phyloP scores from a whole-genome alignment of 2,797 vertebrate genomes.

The Eulemur albifrons region DNA sequence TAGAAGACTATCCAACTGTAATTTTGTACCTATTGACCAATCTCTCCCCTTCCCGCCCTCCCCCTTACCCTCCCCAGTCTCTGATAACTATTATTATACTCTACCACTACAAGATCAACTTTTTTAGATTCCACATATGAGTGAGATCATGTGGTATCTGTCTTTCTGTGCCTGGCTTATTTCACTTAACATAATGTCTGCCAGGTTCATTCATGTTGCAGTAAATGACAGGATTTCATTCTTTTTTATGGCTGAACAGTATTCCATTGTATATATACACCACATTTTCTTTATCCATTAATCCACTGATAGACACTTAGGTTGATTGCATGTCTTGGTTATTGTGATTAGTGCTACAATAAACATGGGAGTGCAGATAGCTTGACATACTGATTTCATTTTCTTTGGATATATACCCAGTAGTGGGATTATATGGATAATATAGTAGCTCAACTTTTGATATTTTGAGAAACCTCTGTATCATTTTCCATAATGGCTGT shows the following conservation, averaged over 20 bases:
- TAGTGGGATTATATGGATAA: background rate
- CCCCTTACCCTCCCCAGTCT: background rate
- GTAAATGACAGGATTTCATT: background rate
- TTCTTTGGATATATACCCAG: background rate
- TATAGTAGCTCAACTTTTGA: background rate
- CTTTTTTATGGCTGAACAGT: background rate
- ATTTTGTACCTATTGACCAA: background rate
- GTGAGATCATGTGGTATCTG: background rate
- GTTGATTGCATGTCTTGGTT: background rate
- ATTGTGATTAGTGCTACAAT: background rate
- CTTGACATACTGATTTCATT: background rate
- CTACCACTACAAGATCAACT: background rate
- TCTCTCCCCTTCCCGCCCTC: background rate
- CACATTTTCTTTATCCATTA: background rate
- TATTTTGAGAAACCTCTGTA: background rate
- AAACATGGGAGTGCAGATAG: background rate
- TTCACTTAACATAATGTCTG: conserved; percentile 6
- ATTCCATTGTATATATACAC: background rate
- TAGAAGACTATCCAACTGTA: background rate
- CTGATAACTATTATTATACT: background rate
- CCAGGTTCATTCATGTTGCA: background rate
- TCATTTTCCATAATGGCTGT: background rate
- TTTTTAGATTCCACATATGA: background rate
- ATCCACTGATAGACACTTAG: background rate
- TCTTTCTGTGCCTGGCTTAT: background rate